Evolutionary conservation across 2,888 invertebrate species (phyloP).

Genomic region (Poecilus cupreus): DNA sequence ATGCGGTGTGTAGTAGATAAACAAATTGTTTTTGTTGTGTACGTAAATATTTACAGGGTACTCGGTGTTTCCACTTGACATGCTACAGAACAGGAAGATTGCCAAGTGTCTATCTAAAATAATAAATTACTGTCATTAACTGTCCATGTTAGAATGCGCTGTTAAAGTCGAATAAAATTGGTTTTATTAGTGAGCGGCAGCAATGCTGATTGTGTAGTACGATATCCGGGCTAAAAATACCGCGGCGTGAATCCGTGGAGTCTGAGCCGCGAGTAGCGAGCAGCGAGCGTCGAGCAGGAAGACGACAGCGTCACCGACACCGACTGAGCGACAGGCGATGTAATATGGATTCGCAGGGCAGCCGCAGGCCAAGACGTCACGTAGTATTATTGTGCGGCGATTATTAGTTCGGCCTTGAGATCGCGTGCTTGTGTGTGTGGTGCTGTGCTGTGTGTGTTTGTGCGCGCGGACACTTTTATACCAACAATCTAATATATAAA

Average conservation of each 20-base stretch:
- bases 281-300: background rate
- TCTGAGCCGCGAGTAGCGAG: background rate
- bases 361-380: slow-evolving; percentile 46
- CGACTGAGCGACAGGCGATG: background rate
- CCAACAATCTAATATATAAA: slow-evolving; percentile 56
- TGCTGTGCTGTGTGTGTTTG: slow-evolving; percentile 47
- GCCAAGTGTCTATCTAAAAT: slow-evolving; percentile 6
- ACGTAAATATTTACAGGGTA: slow-evolving; percentile 13
- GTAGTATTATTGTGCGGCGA: slow-evolving; percentile 37
- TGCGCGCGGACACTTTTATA: slow-evolving; percentile 45
- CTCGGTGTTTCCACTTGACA: background rate
- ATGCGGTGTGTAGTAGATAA: background rate
- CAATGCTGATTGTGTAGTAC: background rate
- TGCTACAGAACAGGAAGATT: background rate
- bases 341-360: background rate
- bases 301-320: background rate
- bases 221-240: background rate
- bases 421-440: slow-evolving; percentile 52
- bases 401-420: slow-evolving; percentile 57
- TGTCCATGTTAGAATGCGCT: slow-evolving; percentile 13
- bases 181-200: background rate
- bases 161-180: background rate
- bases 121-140: slow-evolving; percentile 40
- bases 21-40: slow-evolving; percentile 4
- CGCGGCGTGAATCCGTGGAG: background rate